phyloP scores from a whole-genome alignment of 1,140 invertebrate species.

The Cepaea nemoralis region DNA sequence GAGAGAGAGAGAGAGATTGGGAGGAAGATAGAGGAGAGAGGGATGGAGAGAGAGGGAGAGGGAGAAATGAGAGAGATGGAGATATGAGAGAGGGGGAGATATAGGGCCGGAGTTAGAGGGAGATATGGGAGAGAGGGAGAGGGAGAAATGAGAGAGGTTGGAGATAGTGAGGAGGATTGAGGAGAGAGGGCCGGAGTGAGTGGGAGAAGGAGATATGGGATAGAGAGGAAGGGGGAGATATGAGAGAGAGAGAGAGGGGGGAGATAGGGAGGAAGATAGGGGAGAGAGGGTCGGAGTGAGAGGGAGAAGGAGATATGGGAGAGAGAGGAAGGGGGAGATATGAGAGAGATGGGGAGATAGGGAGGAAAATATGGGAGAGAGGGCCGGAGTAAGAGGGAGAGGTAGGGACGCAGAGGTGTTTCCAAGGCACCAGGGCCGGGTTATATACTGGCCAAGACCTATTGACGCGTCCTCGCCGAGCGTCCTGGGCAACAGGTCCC shows the following conservation, averaged over 20 bases:
- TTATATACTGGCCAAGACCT: no score
- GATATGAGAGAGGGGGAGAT: not conserved
- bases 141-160: not conserved
- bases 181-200: not conserved
- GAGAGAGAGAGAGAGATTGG: no score
- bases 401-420: no score
- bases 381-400: not conserved
- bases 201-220: no score
- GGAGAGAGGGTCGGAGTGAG: not conserved
- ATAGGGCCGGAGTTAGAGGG: no score
- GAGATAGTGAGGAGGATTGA: not conserved
- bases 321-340: not conserved
- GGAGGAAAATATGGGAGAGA: not conserved
- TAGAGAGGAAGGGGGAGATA: no score
- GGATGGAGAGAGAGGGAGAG: not conserved
- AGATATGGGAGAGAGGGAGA: not conserved
- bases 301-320: not conserved
- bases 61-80: not conserved
- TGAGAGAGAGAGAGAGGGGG: not conserved
- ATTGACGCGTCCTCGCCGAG: no score
- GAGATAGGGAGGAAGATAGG: not conserved
- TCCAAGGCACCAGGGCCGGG: no score
- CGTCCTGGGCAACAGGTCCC: no score
- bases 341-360: no score
- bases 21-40: not conserved